A percentile compares a stretch with the other conserved stretches of the same genome.
These are phyloP conservation scores for Microplitis manilae DNA, from an alignment of 2,888 invertebrate species.

Conservation along the genomic window DNA sequence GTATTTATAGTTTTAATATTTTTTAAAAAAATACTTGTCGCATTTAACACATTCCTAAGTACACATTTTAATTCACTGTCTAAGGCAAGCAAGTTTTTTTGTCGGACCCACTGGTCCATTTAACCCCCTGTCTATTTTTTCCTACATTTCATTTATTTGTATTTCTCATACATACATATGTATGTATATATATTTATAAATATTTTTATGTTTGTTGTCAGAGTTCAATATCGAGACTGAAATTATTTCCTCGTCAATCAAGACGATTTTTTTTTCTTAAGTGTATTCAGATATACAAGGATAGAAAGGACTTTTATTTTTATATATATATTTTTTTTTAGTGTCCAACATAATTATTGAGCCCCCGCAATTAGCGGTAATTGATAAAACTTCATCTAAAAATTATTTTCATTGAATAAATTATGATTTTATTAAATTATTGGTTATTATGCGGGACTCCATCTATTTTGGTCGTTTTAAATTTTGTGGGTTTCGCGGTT, in stretches of 20 bases:
- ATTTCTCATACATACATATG: no score
- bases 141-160: neutral
- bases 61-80: neutral
- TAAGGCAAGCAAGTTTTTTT: slow-evolving; percentile 26
- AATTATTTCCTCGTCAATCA: slow-evolving; percentile 14
- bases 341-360: slow-evolving; percentile 54
- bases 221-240: slow-evolving; percentile 23
- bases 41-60: no score
- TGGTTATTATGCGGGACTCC: neutral
- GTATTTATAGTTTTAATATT: slow-evolving; percentile 14
- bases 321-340: neutral
- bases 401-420: slow-evolving; percentile 27
- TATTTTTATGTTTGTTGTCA: slow-evolving; percentile 8
- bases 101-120: neutral
- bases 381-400: slow-evolving; percentile 62
- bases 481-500: slow-evolving; percentile 4
- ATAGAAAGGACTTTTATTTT: slow-evolving; percentile 58
- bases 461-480: neutral
- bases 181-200: neutral
- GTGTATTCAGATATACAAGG: slow-evolving; percentile 59
- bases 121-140: neutral
- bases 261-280: slow-evolving; percentile 40
- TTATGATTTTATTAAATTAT: slow-evolving; percentile 4
- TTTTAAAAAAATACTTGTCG: neutral
- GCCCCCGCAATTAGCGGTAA: slow-evolving; percentile 50